Conservation (phyloP, 2,113 vertebrate species). For the Dasyornis broadbenti region DNA sequence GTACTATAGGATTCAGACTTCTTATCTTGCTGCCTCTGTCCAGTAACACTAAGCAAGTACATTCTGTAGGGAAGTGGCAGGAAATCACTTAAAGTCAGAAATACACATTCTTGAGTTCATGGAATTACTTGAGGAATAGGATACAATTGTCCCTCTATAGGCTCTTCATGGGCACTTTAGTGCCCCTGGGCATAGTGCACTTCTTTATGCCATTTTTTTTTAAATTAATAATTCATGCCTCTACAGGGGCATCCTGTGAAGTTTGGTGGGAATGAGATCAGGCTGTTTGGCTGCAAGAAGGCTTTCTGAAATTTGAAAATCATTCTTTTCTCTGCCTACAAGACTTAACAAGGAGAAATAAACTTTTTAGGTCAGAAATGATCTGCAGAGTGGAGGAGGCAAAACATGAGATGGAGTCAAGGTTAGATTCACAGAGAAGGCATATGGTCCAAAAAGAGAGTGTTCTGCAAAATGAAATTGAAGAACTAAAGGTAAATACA, state of each 20-base stretch:
- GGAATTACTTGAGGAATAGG: background rate
- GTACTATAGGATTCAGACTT: background rate
- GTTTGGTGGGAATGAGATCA: background rate
- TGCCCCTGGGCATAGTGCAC: background rate
- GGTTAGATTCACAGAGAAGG: slow-evolving; percentile 87
- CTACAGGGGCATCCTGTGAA: background rate
- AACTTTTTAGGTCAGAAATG: slow-evolving; percentile 79
- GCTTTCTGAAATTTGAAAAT: background rate
- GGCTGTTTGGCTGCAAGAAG: background rate
- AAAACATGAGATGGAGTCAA: slow-evolving; percentile 87
- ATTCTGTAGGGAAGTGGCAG: background rate
- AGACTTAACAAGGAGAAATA: slow-evolving; percentile 19
- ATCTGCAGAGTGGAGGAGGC: slow-evolving; percentile 86
- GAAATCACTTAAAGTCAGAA: background rate
- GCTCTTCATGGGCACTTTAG: background rate
- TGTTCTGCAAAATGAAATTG: slow-evolving; percentile 83
- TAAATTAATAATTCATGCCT: background rate
- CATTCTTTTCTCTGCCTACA: background rate
- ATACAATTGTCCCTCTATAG: background rate
- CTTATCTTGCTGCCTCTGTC: background rate
- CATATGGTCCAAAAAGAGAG: slow-evolving; percentile 92
- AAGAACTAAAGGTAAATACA: slow-evolving; percentile 83
- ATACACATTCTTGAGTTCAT: background rate
- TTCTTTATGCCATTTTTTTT: background rate
- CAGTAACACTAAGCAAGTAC: background rate